phyloP scores from a whole-genome alignment of 92 coral and sea anemone genomes.

The Siderastrea radians region DNA sequence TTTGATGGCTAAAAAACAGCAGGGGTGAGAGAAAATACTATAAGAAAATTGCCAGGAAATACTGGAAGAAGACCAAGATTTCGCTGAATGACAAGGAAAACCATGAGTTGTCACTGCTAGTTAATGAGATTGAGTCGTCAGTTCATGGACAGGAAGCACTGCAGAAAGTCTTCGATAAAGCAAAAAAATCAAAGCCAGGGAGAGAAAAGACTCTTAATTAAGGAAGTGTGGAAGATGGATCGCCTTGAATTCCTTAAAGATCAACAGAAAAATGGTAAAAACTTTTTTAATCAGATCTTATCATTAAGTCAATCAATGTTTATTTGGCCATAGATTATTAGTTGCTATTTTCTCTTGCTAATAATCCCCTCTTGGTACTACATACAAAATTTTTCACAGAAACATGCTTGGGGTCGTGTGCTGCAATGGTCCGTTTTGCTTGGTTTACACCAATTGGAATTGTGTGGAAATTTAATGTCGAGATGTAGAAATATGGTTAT shows the following conservation, averaged over 20 bases:
- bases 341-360: no score
- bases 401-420: no score
- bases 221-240: conserved; percentile 47
- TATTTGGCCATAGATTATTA: no score
- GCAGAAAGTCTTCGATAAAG: conserved; percentile 33
- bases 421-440: no score
- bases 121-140: conserved; percentile 29
- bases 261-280: conserved; percentile 36
- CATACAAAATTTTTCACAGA: no score
- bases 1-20: conserved; percentile 2
- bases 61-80: conserved; percentile 47
- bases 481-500: no score
- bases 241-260: conserved; percentile 51
- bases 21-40: conserved; percentile 26
- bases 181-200: conserved; percentile 24
- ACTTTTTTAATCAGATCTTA: no score
- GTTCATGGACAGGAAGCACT: conserved; percentile 29
- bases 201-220: conserved; percentile 48
- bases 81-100: conserved; percentile 36
- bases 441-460: no score
- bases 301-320: no score
- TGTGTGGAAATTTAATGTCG: no score
- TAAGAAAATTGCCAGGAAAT: conserved; percentile 27
- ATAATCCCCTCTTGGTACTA: no score
- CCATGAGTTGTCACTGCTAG: conserved; percentile 27